Base-by-base conservation (phyloP, 2,888 invertebrate species). In the Trypoxylon attenuatum region DNA sequence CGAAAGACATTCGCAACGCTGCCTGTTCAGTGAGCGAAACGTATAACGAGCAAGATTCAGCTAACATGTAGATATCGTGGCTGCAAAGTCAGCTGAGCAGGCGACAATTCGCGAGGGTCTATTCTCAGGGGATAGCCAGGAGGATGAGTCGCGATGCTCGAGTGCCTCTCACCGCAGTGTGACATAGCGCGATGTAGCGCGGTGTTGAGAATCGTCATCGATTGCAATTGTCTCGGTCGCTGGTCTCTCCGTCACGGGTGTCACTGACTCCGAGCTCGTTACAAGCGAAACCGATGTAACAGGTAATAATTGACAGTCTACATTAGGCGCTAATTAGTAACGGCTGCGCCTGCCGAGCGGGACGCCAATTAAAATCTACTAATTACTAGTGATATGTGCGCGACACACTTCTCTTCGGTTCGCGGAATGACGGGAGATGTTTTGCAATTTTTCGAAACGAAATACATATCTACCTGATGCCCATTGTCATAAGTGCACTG, bases 321-420 rank as follows among this genome's bases (percentile, higher is more conserved):
- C 63, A 25, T 76, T 76, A 76, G 56, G 66, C 59, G 49, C 69
- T 75, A 75, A 72, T 67, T 62, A 52, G 25, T 41, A 52, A 57
- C 63, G 53, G 33, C 13, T 10, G 8, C 13, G n/a, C 13, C 8
- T 33, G 33, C 33, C 22, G 27, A 10, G 23, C 43, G 53, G 23
- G 42, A 53, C 50, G 58, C 65, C 49, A 49, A 66, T 71, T 74
- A 76, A 61, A 71, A 68, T 58, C 49, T 50, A 69, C 54, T 77
- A 72, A 66, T 66, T 51, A 54, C 75, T 75, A 78, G 42, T 79
- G 77, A 77, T 79, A 79, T 79, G 77, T 79, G 72, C 69, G 72
- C 60, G 66, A 59, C n/a, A 45, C 52, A 59, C 39, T 50, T 63
- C 49, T 45, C 51, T 59, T 57, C 55, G 45, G 33, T 46, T 55